phyloP scores from a whole-genome alignment of 2,797 vertebrate species.

The Notoglanidium macrostoma region DNA sequence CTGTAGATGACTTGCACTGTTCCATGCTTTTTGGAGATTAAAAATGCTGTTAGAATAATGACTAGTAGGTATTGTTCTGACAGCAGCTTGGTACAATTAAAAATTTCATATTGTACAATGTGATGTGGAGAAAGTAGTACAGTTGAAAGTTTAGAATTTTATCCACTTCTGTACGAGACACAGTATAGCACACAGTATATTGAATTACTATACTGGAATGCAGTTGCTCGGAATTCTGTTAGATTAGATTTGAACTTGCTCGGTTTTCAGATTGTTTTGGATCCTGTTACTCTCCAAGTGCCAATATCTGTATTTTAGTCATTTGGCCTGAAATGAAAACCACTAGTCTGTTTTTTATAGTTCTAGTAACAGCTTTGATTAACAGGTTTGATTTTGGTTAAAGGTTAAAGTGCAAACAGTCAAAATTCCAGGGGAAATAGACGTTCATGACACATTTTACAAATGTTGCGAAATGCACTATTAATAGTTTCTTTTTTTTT shows the following conservation, averaged over 20 bases:
- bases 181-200: constrained; percentile 38
- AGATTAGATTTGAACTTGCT: constrained; percentile 58
- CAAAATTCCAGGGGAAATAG: constrained; percentile 43
- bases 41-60: constrained; percentile 25
- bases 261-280: constrained; percentile 56
- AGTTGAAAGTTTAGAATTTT: constrained; percentile 10
- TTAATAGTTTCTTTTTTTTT: constrained; percentile 45
- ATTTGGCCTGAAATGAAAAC: constrained; percentile 51
- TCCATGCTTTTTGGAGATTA: constrained; percentile 21
- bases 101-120: constrained; percentile 21
- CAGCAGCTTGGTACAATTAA: constrained; percentile 34
- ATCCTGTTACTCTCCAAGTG: constrained; percentile 51
- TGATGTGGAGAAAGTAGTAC: background rate
- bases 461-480: constrained; percentile 51
- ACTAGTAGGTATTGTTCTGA: constrained; percentile 28
- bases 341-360: constrained; percentile 39
- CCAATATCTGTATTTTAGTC: constrained; percentile 50
- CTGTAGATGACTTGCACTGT: background rate
- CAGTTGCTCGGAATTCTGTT: constrained; percentile 58
- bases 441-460: constrained; percentile 53
- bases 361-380: constrained; percentile 43
- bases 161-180: constrained; percentile 35
- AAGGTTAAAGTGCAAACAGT: constrained; percentile 44
- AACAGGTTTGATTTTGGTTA: constrained; percentile 38
- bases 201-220: constrained; percentile 59